Evolutionary conservation across 2,888 invertebrate species (phyloP).

Genomic region (Parnassius glacialis): DNA sequence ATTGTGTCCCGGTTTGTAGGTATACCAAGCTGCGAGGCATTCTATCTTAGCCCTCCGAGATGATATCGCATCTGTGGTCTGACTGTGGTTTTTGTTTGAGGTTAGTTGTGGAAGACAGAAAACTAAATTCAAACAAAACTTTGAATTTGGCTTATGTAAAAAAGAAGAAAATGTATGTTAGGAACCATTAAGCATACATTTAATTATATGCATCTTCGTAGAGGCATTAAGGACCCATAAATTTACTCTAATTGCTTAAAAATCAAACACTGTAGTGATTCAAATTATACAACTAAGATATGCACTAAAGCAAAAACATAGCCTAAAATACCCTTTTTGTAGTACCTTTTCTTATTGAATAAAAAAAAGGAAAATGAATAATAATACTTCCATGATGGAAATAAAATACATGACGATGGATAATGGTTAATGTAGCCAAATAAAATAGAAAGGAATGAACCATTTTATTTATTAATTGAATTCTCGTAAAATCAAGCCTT

Average conservation of each 20-base stretch:
- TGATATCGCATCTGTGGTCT: no score
- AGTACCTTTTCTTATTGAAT: not conserved
- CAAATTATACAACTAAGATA: no score
- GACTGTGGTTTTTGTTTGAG: no score
- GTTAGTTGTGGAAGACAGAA: no score
- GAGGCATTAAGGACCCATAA: conserved; percentile 26
- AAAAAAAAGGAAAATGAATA: conserved; percentile 6
- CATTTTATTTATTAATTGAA: conserved; percentile 35
- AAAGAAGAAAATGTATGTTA: conserved; percentile 2
- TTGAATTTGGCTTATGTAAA: no score
- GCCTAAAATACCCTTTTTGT: not conserved
- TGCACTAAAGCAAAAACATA: no score
- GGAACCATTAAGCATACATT: conserved; percentile 18
- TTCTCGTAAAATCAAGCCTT: conserved; percentile 32
- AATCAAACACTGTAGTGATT: no score
- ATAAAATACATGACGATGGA: conserved; percentile 20
- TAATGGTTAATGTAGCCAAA: conserved; percentile 23
- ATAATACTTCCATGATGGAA: conserved; percentile 12
- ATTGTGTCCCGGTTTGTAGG: no score
- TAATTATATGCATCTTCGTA: conserved; percentile 23
- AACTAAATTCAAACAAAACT: no score
- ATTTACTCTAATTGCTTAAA: conserved; percentile 12
- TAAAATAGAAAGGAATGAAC: conserved; percentile 26
- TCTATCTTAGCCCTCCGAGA: no score
- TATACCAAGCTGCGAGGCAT: no score